Conservation (phyloP, 2,888 invertebrate genomes). For the Malachius bipustulatus region DNA sequence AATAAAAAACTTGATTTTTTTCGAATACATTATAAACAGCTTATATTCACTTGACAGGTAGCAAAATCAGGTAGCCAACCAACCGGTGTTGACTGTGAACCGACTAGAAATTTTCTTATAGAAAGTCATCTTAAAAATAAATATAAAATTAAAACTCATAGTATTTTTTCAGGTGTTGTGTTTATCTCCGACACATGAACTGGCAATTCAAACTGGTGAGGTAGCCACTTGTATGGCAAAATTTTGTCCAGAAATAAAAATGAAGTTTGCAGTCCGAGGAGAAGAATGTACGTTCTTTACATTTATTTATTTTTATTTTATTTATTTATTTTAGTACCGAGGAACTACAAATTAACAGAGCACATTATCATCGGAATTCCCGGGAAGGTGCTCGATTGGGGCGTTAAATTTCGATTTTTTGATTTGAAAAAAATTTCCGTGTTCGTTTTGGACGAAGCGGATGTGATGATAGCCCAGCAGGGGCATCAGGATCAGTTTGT, state of each 20-base stretch:
- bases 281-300: constrained; percentile 55
- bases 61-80: too few relatives aligned
- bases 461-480: constrained; percentile 98
- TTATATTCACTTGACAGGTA: too few relatives aligned
- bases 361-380: constrained; percentile 97
- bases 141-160: too few relatives aligned
- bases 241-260: constrained; percentile 79
- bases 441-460: constrained; percentile 98
- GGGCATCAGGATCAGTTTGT: constrained; percentile 97
- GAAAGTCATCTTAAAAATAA: too few relatives aligned
- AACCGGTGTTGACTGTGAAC: too few relatives aligned
- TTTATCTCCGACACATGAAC: constrained; percentile 93
- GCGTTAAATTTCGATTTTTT: constrained; percentile 70
- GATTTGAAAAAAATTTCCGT: constrained; percentile 75
- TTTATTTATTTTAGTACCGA: constrained; percentile 44
- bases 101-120: too few relatives aligned
- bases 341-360: constrained; percentile 61
- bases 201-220: constrained; percentile 94
- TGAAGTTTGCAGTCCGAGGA: constrained; percentile 89
- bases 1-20: too few relatives aligned
- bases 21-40: too few relatives aligned
- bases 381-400: constrained; percentile 94
- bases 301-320: not conserved
- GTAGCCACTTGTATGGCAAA: constrained; percentile 95
- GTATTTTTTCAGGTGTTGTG: constrained; percentile 62